Evolutionary conservation across 2,113 vertebrate species (phyloP).

Genomic region (Sturnus vulgaris): DNA sequence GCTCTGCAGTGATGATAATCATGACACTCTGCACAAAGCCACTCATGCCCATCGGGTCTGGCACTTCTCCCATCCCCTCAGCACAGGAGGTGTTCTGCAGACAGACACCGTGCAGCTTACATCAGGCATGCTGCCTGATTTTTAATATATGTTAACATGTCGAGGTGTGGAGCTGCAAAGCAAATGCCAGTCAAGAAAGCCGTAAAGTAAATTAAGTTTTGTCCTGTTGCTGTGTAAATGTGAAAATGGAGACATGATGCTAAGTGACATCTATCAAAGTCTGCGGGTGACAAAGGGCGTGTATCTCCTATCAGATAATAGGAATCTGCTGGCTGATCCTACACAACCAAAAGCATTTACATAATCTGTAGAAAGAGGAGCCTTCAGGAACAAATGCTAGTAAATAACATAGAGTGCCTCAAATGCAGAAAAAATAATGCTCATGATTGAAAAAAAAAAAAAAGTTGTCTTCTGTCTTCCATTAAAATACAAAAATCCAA

Average conservation of each 20-base stretch:
- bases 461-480: background rate
- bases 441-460: background rate
- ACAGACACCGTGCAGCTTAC: background rate
- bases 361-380: background rate
- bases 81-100: background rate
- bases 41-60: background rate
- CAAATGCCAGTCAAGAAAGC: background rate
- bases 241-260: background rate
- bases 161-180: background rate
- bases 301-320: background rate
- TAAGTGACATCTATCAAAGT: constrained; percentile 13
- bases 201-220: background rate
- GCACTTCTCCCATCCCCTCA: background rate
- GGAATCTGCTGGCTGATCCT: background rate
- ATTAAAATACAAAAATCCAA: background rate
- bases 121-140: background rate
- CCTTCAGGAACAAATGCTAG: background rate
- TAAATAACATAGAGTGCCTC: background rate
- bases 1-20: background rate
- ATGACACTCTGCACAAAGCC: background rate
- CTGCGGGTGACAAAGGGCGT: background rate
- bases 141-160: background rate
- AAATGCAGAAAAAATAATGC: background rate
- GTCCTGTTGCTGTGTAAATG: background rate
- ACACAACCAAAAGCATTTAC: background rate